Conservation (phyloP, 2,113 vertebrate genomes). For the Danionella cerebrum region DNA sequence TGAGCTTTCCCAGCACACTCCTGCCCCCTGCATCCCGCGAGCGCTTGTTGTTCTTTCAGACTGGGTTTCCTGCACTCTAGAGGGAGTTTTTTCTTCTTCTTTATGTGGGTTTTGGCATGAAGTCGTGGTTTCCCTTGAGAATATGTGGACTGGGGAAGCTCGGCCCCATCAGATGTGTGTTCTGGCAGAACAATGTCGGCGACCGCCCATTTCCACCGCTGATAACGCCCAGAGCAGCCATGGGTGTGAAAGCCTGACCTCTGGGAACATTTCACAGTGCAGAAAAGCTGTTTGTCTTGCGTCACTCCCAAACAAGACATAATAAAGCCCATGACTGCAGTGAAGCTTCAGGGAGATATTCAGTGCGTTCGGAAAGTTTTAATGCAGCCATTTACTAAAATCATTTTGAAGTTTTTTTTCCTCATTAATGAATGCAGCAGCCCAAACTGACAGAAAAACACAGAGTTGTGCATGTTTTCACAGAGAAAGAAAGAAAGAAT, state of each 20-base stretch:
- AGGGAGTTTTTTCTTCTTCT: conserved; percentile 41
- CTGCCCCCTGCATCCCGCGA: conserved; percentile 16
- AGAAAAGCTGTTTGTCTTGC: conserved; percentile 51
- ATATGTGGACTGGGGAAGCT: conserved; percentile 17
- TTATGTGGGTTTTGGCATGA: conserved; percentile 49
- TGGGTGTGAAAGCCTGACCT: conserved; percentile 45
- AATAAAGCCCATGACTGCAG: background rate
- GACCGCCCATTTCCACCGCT: conserved; percentile 55
- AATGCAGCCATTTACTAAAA: too few species aligned
- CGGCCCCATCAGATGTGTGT: conserved; percentile 3
- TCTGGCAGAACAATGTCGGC: conserved; percentile 50
- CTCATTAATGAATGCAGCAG: too few species aligned
- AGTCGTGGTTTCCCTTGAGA: conserved; percentile 21
- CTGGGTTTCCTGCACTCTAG: conserved; percentile 46
- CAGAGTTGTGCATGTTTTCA: too few species aligned
- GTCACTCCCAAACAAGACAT: conserved; percentile 30
- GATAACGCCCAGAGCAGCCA: conserved; percentile 47
- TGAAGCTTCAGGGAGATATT: too few species aligned
- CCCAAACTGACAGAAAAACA: too few species aligned
- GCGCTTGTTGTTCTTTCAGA: conserved; percentile 44
- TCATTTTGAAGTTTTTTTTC: too few species aligned
- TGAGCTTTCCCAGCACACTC: conserved; percentile 21
- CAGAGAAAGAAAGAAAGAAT: too few species aligned
- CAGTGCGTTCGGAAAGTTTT: too few species aligned
- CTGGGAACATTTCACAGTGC: conserved; percentile 50